phyloP scores from a whole-genome alignment of 2,888 invertebrate species.

The Monoplex corrugatus region DNA sequence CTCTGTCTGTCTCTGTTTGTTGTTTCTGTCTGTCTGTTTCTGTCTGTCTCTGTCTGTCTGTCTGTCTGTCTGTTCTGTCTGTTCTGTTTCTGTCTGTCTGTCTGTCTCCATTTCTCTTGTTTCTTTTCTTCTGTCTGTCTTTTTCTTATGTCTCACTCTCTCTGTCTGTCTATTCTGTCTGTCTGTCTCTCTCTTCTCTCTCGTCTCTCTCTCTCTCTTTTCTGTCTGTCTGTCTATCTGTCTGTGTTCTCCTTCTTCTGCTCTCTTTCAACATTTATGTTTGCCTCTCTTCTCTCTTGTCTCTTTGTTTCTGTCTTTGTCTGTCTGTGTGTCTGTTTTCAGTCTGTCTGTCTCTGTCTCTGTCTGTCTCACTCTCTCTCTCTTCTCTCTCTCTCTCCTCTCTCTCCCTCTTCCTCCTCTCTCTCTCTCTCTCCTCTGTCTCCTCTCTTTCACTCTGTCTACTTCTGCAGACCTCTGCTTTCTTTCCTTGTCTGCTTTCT shows the following conservation, averaged over 20 bases:
- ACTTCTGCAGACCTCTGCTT: neutral
- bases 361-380: neutral
- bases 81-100: neutral
- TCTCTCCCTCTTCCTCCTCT: neutral
- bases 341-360: neutral
- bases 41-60: neutral
- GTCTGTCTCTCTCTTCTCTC: no score
- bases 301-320: neutral
- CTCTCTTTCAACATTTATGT: neutral
- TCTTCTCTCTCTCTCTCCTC: neutral
- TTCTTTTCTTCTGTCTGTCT: no score
- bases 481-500: neutral
- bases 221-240: neutral
- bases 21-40: neutral
- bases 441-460: neutral
- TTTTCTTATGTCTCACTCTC: no score
- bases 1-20: neutral
- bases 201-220: slow-evolving; percentile 8
- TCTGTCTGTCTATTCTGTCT: no score
- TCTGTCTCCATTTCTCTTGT: neutral
- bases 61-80: neutral
- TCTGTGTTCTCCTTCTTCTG: neutral
- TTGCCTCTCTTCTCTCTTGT: neutral
- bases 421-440: neutral
- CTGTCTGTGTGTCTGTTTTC: neutral